Conservation (phyloP, 2,888 invertebrate species). For the Magallana nippona region DNA sequence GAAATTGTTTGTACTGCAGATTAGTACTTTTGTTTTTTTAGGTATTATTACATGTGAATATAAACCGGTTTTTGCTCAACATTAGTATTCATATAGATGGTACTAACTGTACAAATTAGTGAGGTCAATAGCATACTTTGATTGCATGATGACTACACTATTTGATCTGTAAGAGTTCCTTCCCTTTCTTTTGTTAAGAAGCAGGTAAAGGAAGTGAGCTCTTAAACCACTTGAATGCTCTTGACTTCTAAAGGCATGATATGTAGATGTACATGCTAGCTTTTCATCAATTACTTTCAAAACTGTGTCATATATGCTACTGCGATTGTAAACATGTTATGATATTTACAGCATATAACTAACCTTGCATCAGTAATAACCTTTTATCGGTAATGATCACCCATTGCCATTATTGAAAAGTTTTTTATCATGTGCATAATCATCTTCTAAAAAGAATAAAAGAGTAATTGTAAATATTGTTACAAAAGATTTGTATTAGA, state of each 20-base stretch:
- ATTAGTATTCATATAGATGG: background rate
- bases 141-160: constrained; percentile 2
- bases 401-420: background rate
- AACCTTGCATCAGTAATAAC: background rate
- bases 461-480: too few species aligned
- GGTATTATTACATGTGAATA: background rate
- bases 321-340: background rate
- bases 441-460: too few species aligned
- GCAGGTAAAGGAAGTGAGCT: background rate
- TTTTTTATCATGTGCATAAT: background rate
- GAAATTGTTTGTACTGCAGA: background rate
- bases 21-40: constrained; percentile 13
- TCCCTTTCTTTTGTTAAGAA: background rate
- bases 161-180: constrained; percentile 1
- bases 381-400: background rate
- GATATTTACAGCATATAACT: background rate
- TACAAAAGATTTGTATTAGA: too few species aligned
- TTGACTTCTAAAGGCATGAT: background rate
- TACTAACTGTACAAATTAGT: background rate
- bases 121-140: background rate
- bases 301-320: background rate
- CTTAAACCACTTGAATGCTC: background rate
- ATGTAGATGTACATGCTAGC: background rate
- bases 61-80: background rate
- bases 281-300: background rate